These are phyloP conservation scores for Hydropsyche betteni DNA, from an alignment of 2,888 invertebrate species.

Conservation along the genomic window DNA sequence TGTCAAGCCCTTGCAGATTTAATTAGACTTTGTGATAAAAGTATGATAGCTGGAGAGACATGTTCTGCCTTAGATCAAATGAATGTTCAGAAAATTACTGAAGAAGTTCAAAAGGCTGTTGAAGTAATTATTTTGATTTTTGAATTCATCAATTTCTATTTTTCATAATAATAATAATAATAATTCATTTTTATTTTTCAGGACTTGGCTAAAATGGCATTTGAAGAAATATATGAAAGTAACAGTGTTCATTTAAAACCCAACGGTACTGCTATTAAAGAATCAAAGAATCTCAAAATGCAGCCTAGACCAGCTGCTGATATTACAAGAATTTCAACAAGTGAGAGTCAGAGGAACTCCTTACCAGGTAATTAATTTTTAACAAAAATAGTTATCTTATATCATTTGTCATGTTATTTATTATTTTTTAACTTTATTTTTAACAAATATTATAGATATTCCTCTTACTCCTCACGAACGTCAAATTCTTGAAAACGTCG, in stretches of 20 bases:
- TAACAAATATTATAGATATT: conserved; percentile 74
- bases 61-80: conserved; percentile 63
- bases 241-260: conserved; percentile 56
- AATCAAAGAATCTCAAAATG: conserved; percentile 70
- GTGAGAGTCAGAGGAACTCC: conserved; percentile 60
- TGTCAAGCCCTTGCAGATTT: conserved; percentile 87
- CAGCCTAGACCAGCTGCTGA: conserved; percentile 47
- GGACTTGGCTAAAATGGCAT: conserved; percentile 80
- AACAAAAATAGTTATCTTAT: neutral
- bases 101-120: conserved; percentile 56
- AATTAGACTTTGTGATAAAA: conserved; percentile 90
- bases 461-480: conserved; percentile 83
- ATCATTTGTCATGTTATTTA: neutral
- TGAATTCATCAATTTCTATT: conserved; percentile 27
- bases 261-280: conserved; percentile 59
- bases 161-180: neutral
- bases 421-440: neutral
- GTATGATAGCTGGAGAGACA: conserved; percentile 78
- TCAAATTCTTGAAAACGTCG: conserved; percentile 70
- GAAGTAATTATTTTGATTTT: conserved; percentile 44
- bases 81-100: conserved; percentile 59
- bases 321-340: conserved; percentile 38
- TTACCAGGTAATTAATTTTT: conserved; percentile 58
- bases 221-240: conserved; percentile 80
- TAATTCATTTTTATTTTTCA: conserved; percentile 55